A percentile compares a stretch with the other conserved stretches of the same genome.
phyloP scores from a whole-genome alignment of 2,113 vertebrate genomes.

The Scytalopus superciliaris region DNA sequence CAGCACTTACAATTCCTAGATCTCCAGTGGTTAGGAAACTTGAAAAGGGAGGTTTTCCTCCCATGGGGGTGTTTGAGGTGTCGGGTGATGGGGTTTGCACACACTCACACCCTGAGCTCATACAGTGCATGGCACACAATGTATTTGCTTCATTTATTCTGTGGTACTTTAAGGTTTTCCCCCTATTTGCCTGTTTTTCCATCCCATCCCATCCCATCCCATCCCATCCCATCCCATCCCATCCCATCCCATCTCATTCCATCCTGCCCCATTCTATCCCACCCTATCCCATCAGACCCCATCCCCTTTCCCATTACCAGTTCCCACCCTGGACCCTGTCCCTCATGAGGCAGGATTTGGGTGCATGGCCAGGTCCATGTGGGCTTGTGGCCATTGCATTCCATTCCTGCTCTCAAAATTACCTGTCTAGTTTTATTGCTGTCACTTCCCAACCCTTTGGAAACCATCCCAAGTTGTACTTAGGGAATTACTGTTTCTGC shows the following conservation, averaged over 20 bases:
- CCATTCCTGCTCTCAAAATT: too few species aligned
- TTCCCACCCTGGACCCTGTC: too few species aligned
- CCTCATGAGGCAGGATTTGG: too few species aligned
- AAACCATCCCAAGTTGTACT: too few species aligned
- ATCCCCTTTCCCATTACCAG: too few species aligned
- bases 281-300: too few species aligned
- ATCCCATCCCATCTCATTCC: neutral
- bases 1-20: fast-evolving
- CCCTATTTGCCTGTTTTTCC: neutral
- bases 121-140: fast-evolving
- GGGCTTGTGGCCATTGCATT: too few species aligned
- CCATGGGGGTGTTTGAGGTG: fast-evolving
- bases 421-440: too few species aligned
- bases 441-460: too few species aligned
- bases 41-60: neutral
- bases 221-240: neutral
- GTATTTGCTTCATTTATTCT: neutral
- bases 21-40: neutral
- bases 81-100: fast-evolving
- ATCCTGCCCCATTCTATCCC: neutral
- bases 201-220: neutral
- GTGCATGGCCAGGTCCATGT: too few species aligned
- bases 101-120: fast-evolving
- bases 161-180: neutral
- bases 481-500: too few species aligned